Evolutionary conservation across 2,113 vertebrate genomes (phyloP).

Genomic region (Ptilorrhoa leucosticta): DNA sequence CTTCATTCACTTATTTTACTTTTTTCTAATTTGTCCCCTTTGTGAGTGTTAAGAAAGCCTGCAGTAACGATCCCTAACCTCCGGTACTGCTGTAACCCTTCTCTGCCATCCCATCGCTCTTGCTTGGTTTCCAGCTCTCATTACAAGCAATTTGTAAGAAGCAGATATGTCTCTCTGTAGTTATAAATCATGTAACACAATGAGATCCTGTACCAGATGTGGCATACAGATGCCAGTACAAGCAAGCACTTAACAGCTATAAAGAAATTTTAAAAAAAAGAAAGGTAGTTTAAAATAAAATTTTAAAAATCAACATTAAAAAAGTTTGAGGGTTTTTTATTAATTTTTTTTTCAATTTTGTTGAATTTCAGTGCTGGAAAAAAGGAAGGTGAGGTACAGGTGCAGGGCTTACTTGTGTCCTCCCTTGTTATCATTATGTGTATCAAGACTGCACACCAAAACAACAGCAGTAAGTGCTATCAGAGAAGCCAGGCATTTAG

Average conservation of each 20-base stretch:
- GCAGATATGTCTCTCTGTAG: background rate
- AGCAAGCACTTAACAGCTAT: background rate
- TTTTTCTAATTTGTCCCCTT: background rate
- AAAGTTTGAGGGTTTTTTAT: background rate
- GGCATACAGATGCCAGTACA: background rate
- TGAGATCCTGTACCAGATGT: background rate
- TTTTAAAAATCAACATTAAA: background rate
- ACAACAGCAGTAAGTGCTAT: background rate
- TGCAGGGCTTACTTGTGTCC: background rate
- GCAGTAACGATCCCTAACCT: background rate
- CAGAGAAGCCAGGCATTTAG: background rate
- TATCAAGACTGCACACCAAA: background rate
- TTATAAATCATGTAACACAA: background rate
- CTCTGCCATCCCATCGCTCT: background rate
- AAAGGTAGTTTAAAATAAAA: background rate
- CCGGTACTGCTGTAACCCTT: background rate
- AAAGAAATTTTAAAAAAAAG: background rate
- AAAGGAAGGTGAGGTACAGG: background rate
- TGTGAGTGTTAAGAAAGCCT: background rate
- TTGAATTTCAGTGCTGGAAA: background rate
- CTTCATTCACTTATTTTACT: background rate
- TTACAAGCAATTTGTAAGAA: background rate
- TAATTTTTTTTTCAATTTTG: background rate
- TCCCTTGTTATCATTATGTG: background rate
- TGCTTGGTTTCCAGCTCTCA: background rate